Conservation (phyloP, 2,888 invertebrate genomes). For the Euzophera pinguis region DNA sequence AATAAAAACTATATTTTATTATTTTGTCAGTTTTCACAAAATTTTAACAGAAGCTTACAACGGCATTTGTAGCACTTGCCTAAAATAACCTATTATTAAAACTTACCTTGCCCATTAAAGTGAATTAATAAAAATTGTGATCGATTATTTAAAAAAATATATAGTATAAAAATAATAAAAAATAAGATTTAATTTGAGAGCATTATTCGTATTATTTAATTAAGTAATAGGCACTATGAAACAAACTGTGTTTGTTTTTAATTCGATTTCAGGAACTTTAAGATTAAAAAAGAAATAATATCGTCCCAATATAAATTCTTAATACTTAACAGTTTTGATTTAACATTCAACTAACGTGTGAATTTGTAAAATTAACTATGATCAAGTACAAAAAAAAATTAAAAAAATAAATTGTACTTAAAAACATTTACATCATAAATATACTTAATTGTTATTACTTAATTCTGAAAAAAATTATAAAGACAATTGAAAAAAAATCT, state of each 20-base stretch:
- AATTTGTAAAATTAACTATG: too few relatives aligned
- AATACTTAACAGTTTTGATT: too few relatives aligned
- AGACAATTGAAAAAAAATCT: slow-evolving; percentile 17
- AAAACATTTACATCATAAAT: background rate
- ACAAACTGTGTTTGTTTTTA: slow-evolving; percentile 22
- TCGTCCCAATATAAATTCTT: background rate
- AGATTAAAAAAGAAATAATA: slow-evolving; percentile 21
- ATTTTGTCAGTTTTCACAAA: too few relatives aligned
- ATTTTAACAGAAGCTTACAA: too few relatives aligned
- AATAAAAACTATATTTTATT: too few relatives aligned
- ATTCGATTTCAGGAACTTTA: slow-evolving; percentile 35
- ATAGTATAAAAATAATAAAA: background rate
- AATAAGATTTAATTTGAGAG: background rate
- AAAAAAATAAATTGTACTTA: background rate
- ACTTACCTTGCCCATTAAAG: too few relatives aligned
- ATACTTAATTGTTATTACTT: background rate
- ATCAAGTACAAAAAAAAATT: too few relatives aligned
- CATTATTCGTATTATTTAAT: background rate
- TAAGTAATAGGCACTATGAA: slow-evolving; percentile 19
- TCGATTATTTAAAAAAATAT: background rate
- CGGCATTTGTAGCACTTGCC: too few relatives aligned
- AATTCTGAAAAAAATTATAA: slow-evolving; percentile 13
- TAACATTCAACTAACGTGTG: too few relatives aligned
- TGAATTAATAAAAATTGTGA: too few relatives aligned
- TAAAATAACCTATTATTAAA: too few relatives aligned